phyloP scores from a whole-genome alignment of 2,888 invertebrate genomes.

The Tetropium fuscum region DNA sequence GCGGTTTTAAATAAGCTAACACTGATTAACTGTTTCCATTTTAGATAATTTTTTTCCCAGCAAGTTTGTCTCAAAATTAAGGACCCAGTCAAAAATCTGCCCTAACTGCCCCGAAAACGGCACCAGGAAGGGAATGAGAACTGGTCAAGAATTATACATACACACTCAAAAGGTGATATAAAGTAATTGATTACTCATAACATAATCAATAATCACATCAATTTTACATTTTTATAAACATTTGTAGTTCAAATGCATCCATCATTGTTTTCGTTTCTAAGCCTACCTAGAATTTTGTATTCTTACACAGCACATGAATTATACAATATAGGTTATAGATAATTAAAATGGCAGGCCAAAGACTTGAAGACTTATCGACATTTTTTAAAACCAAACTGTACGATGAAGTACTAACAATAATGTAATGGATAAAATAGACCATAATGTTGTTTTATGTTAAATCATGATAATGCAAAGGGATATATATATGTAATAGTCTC shows the following conservation, averaged over 20 bases:
- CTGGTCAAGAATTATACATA: background rate
- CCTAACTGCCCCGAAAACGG: too few species aligned
- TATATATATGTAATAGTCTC: constrained; percentile 32
- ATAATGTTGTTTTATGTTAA: constrained; percentile 32
- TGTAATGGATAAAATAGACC: constrained; percentile 30
- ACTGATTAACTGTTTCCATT: too few species aligned
- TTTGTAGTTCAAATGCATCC: constrained; percentile 12
- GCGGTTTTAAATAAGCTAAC: too few species aligned
- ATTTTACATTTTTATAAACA: constrained; percentile 27
- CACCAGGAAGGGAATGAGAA: background rate
- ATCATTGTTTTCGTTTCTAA: too few species aligned
- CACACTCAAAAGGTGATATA: background rate
- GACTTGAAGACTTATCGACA: constrained; percentile 42
- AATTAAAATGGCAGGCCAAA: constrained; percentile 36
- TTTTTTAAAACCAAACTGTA: constrained; percentile 33
- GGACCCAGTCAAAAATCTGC: too few species aligned
- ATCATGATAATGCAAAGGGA: constrained; percentile 3
- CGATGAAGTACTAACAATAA: constrained; percentile 29
- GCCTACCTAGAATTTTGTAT: too few species aligned
- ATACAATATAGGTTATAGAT: too few species aligned
- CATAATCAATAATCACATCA: constrained; percentile 21
- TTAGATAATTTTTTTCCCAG: too few species aligned
- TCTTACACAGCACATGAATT: too few species aligned
- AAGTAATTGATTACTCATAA: background rate
- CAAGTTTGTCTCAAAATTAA: too few species aligned